Evolutionary conservation across 2,113 vertebrate genomes (phyloP).

Genomic region (Peromyscus leucopus): DNA sequence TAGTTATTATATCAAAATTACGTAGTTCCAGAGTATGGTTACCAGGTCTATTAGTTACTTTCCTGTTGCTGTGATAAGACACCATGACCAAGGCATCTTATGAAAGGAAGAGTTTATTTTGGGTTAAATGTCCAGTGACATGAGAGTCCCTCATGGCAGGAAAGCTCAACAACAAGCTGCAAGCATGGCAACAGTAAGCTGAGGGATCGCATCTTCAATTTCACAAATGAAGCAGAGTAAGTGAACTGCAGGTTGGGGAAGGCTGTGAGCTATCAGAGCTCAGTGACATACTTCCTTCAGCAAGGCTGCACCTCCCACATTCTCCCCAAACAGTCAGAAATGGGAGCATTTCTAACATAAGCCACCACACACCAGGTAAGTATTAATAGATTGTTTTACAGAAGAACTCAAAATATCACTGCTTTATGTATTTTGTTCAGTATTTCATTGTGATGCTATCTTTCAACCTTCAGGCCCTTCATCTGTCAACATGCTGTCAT

Average conservation of each 20-base stretch:
- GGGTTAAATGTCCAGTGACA: background rate
- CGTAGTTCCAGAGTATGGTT: too few species aligned
- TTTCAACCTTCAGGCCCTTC: background rate
- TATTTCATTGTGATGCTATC: background rate
- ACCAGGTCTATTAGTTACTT: background rate
- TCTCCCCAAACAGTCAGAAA: background rate
- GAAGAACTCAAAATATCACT: background rate
- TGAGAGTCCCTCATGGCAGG: background rate
- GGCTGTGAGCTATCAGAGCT: background rate
- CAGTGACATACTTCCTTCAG: background rate
- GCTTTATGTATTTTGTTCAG: background rate
- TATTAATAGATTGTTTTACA: background rate
- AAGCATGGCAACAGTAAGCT: background rate
- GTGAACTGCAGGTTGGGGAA: background rate
- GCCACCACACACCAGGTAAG: background rate
- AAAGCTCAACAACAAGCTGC: background rate
- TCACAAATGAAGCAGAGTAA: background rate
- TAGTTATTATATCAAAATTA: background rate
- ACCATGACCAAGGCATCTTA: background rate
- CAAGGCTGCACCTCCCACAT: accelerated
- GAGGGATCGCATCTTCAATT: background rate
- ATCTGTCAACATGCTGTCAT: background rate
- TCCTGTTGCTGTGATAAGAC: background rate
- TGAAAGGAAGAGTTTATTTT: background rate
- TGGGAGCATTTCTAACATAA: background rate